Evolutionary conservation across 2,113 vertebrate genomes (phyloP).

Genomic region (Rattus rattus): DNA sequence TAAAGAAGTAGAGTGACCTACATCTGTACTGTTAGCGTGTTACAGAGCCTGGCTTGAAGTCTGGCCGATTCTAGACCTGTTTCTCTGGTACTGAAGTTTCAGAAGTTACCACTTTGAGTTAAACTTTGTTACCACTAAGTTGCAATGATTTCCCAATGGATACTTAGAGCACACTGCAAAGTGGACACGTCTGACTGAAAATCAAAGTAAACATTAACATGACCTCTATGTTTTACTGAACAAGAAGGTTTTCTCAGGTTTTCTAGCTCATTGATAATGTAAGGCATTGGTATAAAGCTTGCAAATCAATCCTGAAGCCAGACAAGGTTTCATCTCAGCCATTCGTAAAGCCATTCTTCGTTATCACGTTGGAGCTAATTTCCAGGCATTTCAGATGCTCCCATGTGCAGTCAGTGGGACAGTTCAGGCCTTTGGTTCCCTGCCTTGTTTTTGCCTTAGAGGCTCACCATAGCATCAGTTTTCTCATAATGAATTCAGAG

Average conservation of each 20-base stretch:
- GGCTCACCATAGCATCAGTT: neutral
- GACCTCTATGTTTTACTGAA: conserved; percentile 6
- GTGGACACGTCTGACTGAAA: neutral
- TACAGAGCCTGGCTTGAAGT: neutral
- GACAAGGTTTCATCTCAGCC: neutral
- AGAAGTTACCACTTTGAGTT: no score
- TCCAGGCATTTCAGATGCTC: neutral
- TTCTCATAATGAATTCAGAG: neutral
- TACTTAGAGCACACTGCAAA: neutral
- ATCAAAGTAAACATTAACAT: conserved; percentile 28
- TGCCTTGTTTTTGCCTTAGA: neutral
- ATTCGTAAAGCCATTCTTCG: neutral
- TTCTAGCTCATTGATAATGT: conserved; percentile 23
- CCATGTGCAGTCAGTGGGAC: neutral
- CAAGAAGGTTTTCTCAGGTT: neutral
- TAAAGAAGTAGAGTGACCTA: neutral
- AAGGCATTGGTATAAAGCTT: neutral
- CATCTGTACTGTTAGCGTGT: neutral
- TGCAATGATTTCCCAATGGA: neutral
- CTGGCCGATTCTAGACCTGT: neutral
- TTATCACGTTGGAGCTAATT: neutral
- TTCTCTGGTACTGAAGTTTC: conserved; percentile 25
- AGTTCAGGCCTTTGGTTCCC: neutral
- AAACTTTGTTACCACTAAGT: conserved; percentile 6
- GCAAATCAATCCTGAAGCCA: neutral